Base-by-base conservation (phyloP, 2,113 vertebrate genomes). In the Amphilophus citrinellus region DNA sequence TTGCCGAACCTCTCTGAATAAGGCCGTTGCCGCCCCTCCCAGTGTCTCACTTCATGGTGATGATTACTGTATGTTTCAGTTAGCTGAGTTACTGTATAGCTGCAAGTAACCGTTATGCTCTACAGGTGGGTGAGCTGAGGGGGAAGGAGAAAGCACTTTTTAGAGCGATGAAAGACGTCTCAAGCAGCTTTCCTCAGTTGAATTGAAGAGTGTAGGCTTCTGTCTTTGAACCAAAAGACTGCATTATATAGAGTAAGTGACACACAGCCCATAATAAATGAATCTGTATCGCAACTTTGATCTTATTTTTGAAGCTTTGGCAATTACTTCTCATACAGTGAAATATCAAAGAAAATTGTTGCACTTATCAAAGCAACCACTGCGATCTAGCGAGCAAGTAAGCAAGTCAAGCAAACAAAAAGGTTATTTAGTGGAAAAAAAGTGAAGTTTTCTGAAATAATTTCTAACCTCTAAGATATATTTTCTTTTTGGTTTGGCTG, bases 1-100 rank as follows among this genome's bases (percentile, higher is more conserved):
- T 96, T 95, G 94, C 85, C 3, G 30, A 91, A 88, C 82, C 87
- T 57, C 60, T 50, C 80, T 84, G 87, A 92, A 93, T 85, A 81
- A 89, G 84, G 76, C 76, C 15, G 5, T 59, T 32, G 82, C 79
- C 50, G 18, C 75, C 77, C 79, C 84, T 85, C 83, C 53, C 44
- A 10, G 59, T 27, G 44, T 87, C 85, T 85, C 73, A 75, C 89
- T 87, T 73, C 61, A 80, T 61, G 63, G 80, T 73, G 80, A 85
- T 85, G 81, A 91, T 93, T 83, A 83, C 68, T 84, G 86, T 84
- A 80, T 79, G 78, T 90, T 87, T 79, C 77, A 82, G 78, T 59
- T 60, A 53, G 79, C 75, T 11, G 62, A 80, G 44, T 84, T 66
- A 80, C 77, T 68, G 65, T 77, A 61, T 10, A 47, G 80, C 35